phyloP scores from a whole-genome alignment of 2,113 vertebrate species.

The Neotoma lepida region DNA sequence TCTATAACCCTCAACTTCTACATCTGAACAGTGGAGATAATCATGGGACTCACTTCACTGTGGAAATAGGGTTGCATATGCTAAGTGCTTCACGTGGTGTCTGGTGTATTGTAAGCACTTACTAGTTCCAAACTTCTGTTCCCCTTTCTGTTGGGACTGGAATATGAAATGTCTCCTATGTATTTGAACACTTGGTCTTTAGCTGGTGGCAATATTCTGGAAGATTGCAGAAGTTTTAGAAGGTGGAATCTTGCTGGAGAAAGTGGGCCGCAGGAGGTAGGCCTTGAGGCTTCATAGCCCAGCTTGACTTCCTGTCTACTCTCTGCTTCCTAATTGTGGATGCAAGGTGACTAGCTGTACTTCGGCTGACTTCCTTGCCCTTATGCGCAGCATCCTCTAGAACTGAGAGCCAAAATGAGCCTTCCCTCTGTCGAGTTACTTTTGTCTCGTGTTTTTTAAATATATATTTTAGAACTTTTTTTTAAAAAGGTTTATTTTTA shows the following conservation, averaged over 20 bases:
- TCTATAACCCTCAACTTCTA: background rate
- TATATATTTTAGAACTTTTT: background rate
- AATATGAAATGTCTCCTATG: background rate
- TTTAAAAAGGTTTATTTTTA: background rate
- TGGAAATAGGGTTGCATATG: background rate
- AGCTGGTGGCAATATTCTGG: background rate
- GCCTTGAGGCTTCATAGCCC: background rate
- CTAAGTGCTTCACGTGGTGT: background rate
- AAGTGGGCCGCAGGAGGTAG: too few relatives aligned
- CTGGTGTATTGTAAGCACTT: background rate
- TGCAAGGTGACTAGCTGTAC: background rate
- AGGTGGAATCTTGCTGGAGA: background rate
- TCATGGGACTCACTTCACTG: background rate
- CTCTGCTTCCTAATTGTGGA: background rate
- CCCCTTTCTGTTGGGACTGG: background rate
- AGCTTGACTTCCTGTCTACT: background rate
- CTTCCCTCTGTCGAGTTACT: background rate
- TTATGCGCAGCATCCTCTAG: too few relatives aligned
- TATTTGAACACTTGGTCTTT: background rate
- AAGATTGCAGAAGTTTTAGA: background rate
- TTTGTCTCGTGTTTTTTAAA: background rate
- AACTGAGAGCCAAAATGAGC: background rate
- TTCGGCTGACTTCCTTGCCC: background rate
- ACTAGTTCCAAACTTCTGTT: background rate
- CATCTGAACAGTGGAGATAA: constrained; percentile 4